phyloP scores from a whole-genome alignment of 2,888 invertebrate species.

The Perdita meconis region DNA sequence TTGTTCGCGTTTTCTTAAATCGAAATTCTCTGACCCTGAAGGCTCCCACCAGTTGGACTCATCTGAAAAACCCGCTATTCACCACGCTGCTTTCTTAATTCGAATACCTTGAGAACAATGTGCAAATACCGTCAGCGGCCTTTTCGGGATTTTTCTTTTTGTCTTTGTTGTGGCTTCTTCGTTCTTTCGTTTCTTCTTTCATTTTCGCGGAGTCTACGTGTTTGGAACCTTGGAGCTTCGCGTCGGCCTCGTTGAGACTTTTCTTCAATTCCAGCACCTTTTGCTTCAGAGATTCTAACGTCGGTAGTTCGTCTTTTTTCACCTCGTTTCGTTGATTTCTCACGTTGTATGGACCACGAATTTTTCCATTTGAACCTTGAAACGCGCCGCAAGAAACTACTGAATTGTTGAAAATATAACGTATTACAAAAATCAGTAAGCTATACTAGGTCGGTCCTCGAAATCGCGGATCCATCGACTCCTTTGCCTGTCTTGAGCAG shows the following conservation, averaged over 20 bases:
- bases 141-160: background rate
- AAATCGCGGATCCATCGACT: conserved; percentile 38
- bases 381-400: background rate
- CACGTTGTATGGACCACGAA: background rate
- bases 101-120: background rate
- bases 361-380: background rate
- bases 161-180: background rate
- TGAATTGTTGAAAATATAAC: background rate
- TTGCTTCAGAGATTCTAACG: conserved; percentile 71
- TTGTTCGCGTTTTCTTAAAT: conserved; percentile 37
- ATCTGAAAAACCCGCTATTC: background rate
- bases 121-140: background rate
- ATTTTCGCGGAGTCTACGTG: background rate
- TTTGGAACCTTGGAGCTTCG: conserved; percentile 3
- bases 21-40: conserved; percentile 5
- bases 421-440: background rate
- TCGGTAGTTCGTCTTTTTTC: conserved; percentile 21
- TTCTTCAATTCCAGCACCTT: conserved; percentile 69
- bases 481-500: conserved; percentile 29
- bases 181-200: background rate
- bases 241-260: conserved; percentile 57
- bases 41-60: conserved; percentile 46
- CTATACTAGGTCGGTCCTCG: conserved; percentile 25
- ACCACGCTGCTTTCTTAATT: background rate
- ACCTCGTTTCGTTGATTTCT: conserved; percentile 21